phyloP scores from a whole-genome alignment of 30 jellyfish, hydroid and myxozoan genomes.

The Turritopsis dohrnii region DNA sequence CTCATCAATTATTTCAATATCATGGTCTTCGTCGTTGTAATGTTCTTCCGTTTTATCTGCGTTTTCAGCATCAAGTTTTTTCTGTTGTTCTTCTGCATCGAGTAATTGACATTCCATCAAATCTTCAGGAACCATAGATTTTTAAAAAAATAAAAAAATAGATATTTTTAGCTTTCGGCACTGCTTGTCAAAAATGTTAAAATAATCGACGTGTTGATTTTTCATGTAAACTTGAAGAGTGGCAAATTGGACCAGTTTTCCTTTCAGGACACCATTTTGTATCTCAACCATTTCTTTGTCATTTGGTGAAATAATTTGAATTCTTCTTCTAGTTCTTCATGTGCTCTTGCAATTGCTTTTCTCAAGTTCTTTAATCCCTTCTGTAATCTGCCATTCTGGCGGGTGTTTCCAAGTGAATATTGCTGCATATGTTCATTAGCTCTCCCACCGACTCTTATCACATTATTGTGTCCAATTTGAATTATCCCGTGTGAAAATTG shows the following conservation, averaged over 20 bases:
- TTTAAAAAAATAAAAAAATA: too few species aligned
- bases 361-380: not conserved
- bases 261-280: not conserved
- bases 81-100: not conserved
- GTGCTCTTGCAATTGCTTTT: not conserved
- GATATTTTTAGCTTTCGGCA: not conserved
- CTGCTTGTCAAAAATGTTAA: not conserved
- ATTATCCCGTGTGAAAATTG: slow-evolving; percentile 48
- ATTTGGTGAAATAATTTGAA: not conserved
- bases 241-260: not conserved
- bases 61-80: not conserved
- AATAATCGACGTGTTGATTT: not conserved
- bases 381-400: not conserved
- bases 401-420: not conserved
- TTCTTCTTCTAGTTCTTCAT: not conserved
- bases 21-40: not conserved
- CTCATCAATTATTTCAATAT: not conserved
- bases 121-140: not conserved
- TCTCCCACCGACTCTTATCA: slow-evolving; percentile 62
- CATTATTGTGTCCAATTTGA: slow-evolving; percentile 33
- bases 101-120: not conserved
- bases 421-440: slow-evolving; percentile 33
- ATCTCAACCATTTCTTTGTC: not conserved
- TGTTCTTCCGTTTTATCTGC: not conserved
- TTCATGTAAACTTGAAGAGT: not conserved